Base-by-base conservation (phyloP, 2,113 vertebrate species). In the Melozone crissalis region DNA sequence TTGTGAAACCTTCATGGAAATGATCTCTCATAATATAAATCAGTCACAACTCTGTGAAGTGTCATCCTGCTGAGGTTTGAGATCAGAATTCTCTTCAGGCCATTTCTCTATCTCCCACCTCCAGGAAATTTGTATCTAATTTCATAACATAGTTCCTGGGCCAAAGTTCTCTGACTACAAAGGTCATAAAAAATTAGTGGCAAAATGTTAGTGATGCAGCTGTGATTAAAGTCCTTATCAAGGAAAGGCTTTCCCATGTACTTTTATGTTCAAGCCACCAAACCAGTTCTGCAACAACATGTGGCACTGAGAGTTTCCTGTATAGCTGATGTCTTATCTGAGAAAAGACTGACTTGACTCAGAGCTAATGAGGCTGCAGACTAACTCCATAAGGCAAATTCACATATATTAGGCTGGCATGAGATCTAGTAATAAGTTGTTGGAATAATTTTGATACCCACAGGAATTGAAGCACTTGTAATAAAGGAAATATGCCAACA, bases 401-500 rank as follows among this genome's bases (percentile, higher is more conserved):
- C 94, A 89, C 41, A 72, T 92, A 55, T 72, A 87, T 92, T 89
- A 95, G 61, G 46, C 84, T 94, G 89, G 75, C 69, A 89, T 79
- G 89, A 84, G 94, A 95, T 95, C 89, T 95, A 93, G 93, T 93
- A 94, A 93, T 65, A 90, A 76, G 61, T 52, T 84, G 83, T 87
- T 92, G 76, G 93, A 87, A 84, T 89, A 62, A 95, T 91, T 95
- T 94, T 95, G 87, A 93, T 96, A 87, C 74, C 77, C 73, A 92
- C 41, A 82, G 89, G 84, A 95, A 79, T 22, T 89, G 71, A 73
- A 89, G 24, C 51, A 77, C 47, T 94, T 80, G 78, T 83, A 94
- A 89, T 74, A 91, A 93, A 95, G 92, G 82, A 94, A 94, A 90
- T 71, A 67, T 74, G 91, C 85, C 94, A 93, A 90, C 46, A 71